These are phyloP conservation scores for Brachyalestes nurse DNA, from an alignment of 2,797 vertebrate genomes.

Conservation along the genomic window DNA sequence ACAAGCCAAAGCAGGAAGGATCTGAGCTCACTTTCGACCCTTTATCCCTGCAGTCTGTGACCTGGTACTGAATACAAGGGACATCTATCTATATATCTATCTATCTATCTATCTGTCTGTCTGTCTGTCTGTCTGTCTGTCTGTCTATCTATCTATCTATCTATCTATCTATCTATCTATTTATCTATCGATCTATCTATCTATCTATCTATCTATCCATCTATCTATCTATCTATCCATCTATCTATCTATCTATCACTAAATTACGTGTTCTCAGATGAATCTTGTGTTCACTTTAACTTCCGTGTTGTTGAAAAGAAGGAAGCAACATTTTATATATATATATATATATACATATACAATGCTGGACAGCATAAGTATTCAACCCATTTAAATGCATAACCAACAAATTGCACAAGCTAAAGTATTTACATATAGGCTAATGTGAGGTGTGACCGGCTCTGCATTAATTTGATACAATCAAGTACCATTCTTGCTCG, in stretches of 20 bases:
- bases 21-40: slow-evolving; percentile 70
- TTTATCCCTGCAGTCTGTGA: slow-evolving; percentile 68
- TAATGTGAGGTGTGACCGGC: background rate
- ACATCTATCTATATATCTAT: background rate
- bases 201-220: too few species aligned
- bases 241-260: too few species aligned
- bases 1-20: slow-evolving; percentile 75
- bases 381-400: background rate
- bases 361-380: background rate
- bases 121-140: too few species aligned
- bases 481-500: background rate
- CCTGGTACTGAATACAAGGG: slow-evolving; percentile 71
- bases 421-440: background rate
- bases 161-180: too few species aligned
- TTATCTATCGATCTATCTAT: too few species aligned
- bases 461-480: background rate
- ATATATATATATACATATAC: too few species aligned
- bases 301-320: too few species aligned
- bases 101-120: too few species aligned
- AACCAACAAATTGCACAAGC: background rate
- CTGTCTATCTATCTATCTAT: too few species aligned
- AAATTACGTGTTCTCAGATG: too few species aligned
- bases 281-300: background rate
- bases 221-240: too few species aligned
- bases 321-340: background rate